Conservation (phyloP, 1,140 invertebrate species). For the Heliothis virescens region DNA sequence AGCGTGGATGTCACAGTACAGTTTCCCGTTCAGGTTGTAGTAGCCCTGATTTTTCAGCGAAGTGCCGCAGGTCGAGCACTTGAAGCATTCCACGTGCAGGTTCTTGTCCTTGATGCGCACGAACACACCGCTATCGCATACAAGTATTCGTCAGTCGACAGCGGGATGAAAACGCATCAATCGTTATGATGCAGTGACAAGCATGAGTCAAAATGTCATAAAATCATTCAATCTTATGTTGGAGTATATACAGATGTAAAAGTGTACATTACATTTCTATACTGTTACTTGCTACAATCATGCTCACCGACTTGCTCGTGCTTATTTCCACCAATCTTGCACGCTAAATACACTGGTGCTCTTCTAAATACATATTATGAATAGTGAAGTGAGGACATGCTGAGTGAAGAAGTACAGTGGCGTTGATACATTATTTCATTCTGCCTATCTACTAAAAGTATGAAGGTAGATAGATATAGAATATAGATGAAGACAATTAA, state of each 20-base stretch:
- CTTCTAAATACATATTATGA: constrained; percentile 52
- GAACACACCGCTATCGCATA: constrained; percentile 93
- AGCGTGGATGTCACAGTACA: constrained; percentile 98
- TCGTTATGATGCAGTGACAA: background rate
- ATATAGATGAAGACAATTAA: constrained; percentile 56
- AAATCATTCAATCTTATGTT: background rate
- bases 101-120: constrained; percentile 98
- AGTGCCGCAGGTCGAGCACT: constrained; percentile 97
- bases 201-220: constrained; percentile 11
- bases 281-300: constrained; percentile 56
- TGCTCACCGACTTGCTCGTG: constrained; percentile 67
- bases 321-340: constrained; percentile 57
- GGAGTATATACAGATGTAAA: constrained; percentile 34
- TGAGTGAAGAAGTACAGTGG: constrained; percentile 53
- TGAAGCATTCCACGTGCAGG: constrained; percentile 98
- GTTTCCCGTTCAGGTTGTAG: constrained; percentile 97
- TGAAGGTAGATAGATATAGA: constrained; percentile 34
- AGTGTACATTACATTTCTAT: constrained; percentile 21
- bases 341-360: constrained; percentile 61
- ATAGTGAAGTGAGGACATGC: constrained; percentile 67
- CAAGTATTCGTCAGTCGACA: constrained; percentile 30
- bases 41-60: constrained; percentile 98
- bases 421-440: constrained; percentile 51
- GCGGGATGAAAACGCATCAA: background rate
- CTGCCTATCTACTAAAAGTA: constrained; percentile 56